Percentiles rank a stretch among this genome's conserved stretches.
Conservation (phyloP, 2,888 invertebrate species). For the Tetanocera ferruginea region DNA sequence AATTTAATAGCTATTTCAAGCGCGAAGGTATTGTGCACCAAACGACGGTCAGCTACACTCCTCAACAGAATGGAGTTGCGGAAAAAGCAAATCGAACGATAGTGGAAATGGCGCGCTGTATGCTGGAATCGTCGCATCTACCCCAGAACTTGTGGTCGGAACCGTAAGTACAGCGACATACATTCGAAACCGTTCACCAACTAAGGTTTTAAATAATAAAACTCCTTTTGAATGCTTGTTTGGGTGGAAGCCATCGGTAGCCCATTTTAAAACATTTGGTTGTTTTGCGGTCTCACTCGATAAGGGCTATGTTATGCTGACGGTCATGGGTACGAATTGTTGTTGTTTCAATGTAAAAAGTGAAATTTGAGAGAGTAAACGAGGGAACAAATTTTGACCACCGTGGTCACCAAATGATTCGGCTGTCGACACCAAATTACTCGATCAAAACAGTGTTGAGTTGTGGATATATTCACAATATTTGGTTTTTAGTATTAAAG, state of each 20-base stretch:
- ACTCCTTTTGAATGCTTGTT: slow-evolving; percentile 48
- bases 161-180: slow-evolving; percentile 47
- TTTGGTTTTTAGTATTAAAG: too few species aligned
- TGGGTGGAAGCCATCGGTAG: slow-evolving; percentile 44
- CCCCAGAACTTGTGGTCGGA: slow-evolving; percentile 47
- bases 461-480: too few species aligned
- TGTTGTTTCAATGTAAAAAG: too few species aligned
- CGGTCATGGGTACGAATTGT: too few species aligned
- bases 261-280: slow-evolving; percentile 44
- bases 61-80: slow-evolving; percentile 50
- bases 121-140: slow-evolving; percentile 41
- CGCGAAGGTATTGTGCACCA: slow-evolving; percentile 46
- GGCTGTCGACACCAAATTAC: too few species aligned
- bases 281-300: slow-evolving; percentile 44
- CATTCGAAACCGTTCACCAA: slow-evolving; percentile 46
- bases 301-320: too few species aligned
- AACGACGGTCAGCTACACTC: slow-evolving; percentile 44
- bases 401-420: too few species aligned
- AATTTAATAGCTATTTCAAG: slow-evolving; percentile 43
- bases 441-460: too few species aligned
- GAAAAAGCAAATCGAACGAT: slow-evolving; percentile 49
- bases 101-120: slow-evolving; percentile 48
- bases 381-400: too few species aligned
- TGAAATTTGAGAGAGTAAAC: too few species aligned
- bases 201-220: slow-evolving; percentile 40